Base-by-base conservation (phyloP, 1,140 invertebrate genomes). In the Drosophila carrolli region DNA sequence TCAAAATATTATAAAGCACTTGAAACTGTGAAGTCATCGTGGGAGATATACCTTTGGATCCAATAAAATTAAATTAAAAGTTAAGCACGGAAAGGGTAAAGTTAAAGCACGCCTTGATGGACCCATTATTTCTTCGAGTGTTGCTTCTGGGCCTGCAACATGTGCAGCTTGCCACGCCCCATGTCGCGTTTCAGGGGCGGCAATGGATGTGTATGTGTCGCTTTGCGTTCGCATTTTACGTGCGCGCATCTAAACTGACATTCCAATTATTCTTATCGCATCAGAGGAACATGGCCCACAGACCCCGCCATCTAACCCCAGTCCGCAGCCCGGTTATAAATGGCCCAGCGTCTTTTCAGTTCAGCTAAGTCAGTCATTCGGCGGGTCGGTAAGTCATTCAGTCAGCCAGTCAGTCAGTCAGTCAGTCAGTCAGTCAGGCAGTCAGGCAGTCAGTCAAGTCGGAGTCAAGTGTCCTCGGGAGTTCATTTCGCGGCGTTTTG, bases 261-360 rank as follows among this genome's bases (percentile, higher is more conserved):
- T 82, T 82, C 80, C 80, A 82, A 82, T 82, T 82, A 82, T 82
- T 82, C 80, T 82, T 82, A 82, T 82, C 80, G 80, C 79, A 82
- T 81, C 79, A 67, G 53, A 29, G 60, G 71, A 48, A 48, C 47
- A 47, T 47, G 46, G 19, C 46, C 44, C 44, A 23, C 19, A 16
- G 44, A 32, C 35, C 16, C 38, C 9, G 13, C 32, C 40, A 53
- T 13, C 60, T 16, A 29, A 50, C 32, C 53, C 11, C 6, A 32
- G 7, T 7, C 13, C 16, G 13, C 58, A 63, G 6, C 40, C n/a
- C 32, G 40, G 43, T 78, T 71, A 73, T 72, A 81, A 81, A 76
- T 77, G 67, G 74, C 74, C 48, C 73, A 43, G 44, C 58, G 78
- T 81, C 74, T 81, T 81, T 81, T 73, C 59, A 75, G 66, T 71